Percentiles rank a stretch among this genome's conserved stretches.
Evolutionary conservation across 2,797 vertebrate species (phyloP).

Genomic region (Manis javanica): DNA sequence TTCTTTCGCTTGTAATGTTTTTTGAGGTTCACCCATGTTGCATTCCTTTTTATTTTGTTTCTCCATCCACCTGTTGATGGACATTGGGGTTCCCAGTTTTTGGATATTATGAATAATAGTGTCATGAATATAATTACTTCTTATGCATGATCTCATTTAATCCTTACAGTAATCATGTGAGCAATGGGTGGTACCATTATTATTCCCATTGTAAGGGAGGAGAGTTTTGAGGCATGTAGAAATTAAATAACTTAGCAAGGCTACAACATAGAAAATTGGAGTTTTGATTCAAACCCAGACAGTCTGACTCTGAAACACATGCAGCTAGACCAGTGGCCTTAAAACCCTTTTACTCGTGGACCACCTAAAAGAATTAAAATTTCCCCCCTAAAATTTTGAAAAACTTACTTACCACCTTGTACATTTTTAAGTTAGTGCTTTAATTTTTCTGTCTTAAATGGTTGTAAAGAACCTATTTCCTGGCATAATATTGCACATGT

Average conservation of each 20-base stretch:
- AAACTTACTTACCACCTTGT: not conserved
- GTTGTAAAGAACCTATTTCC: not conserved
- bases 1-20: not conserved
- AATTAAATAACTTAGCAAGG: not conserved
- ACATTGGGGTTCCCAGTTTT: not conserved
- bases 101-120: not conserved
- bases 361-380: not conserved
- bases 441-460: not conserved
- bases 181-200: not conserved
- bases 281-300: not conserved
- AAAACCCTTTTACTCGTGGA: not conserved
- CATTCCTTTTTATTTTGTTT: constrained; percentile 1
- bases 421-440: not conserved
- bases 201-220: not conserved
- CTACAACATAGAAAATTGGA: not conserved
- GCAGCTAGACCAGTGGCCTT: not conserved
- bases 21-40: not conserved
- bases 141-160: not conserved
- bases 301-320: not conserved
- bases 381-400: not conserved
- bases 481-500: not conserved
- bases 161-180: not conserved
- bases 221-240: not conserved
- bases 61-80: not conserved
- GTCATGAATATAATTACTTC: not conserved